Base-by-base conservation (phyloP, 1,140 invertebrate genomes). In the Hycleus phaleratus region DNA sequence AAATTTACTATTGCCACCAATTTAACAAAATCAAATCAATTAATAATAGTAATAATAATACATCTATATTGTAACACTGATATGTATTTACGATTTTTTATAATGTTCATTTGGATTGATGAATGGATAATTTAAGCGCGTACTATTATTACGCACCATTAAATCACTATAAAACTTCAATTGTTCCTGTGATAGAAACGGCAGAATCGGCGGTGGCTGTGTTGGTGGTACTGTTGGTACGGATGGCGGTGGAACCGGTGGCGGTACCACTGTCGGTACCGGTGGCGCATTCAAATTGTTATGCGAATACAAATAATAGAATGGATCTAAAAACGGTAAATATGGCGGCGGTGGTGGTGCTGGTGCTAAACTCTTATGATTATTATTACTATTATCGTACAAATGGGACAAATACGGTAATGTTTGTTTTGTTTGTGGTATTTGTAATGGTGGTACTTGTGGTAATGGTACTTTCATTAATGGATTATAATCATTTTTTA, bases 121-220 rank as follows among this genome's bases (percentile, higher is more conserved):
- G 52, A 67, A 69, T 18, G 62, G 68, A 32, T 56, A 63, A 44
- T 57, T 51, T 7, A 68, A 42, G 24, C 67, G 52, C 4, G 63
- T 18, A 18, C 18, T 18, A 18, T 18, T 56, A 49, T 64, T 67
- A 26, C 66, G 59, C 5, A 58, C 62, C 59, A 71, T 67, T 8
- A 77, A 57, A 48, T 77, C 74, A 43, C 73, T 75, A 59, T 77
- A 78, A n/a, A 77, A 65, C 49, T 74, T 72, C 18, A 76, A 60
- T 44, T 74, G 73, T 32, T 76, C 72, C 7, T 67, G 62, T n/a
- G 67, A 61, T 9, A 70, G 65, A 10, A 70, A 56, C 9, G 66
- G 61, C 43, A 68, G 48, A 43, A 74, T 54, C 39, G 26, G 38
- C 18, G 46, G 46, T 39, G 38, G 38, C 2, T 7, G 6, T 39